Evolutionary conservation across 2,113 vertebrate species (phyloP).

Genomic region (Andinoacara biseriatus): DNA sequence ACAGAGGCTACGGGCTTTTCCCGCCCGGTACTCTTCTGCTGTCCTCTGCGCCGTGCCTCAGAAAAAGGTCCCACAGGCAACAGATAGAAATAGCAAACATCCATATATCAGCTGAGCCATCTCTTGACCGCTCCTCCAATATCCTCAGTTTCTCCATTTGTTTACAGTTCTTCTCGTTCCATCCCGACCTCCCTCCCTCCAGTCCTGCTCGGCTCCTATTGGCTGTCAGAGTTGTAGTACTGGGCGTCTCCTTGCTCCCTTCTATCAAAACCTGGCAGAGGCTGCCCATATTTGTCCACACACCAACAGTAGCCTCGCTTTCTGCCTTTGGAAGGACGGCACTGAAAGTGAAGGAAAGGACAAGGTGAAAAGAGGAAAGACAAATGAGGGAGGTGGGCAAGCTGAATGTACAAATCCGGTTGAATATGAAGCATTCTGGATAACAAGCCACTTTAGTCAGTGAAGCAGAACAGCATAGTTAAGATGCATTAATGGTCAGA

Average conservation of each 20-base stretch:
- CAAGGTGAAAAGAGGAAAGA: constrained; percentile 51
- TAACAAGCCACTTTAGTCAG: constrained; percentile 59
- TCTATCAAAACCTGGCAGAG: constrained; percentile 84
- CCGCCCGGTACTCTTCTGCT: constrained; percentile 46
- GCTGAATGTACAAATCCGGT: constrained; percentile 39
- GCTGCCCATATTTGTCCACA: constrained; percentile 94
- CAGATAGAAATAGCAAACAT: constrained; percentile 71
- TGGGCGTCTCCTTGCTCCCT: constrained; percentile 86
- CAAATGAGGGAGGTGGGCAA: not conserved
- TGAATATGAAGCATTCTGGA: constrained; percentile 57
- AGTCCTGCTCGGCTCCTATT: constrained; percentile 77
- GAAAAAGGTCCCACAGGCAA: constrained; percentile 68
- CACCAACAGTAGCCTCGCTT: constrained; percentile 97
- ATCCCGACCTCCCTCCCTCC: constrained; percentile 48
- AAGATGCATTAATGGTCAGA: constrained; percentile 73
- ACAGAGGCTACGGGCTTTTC: constrained; percentile 36
- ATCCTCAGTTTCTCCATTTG: constrained; percentile 64
- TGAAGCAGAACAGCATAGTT: constrained; percentile 65
- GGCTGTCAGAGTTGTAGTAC: constrained; percentile 87
- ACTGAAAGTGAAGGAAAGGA: constrained; percentile 79
- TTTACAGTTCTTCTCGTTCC: constrained; percentile 64
- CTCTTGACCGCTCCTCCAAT: constrained; percentile 70
- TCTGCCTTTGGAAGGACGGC: constrained; percentile 92
- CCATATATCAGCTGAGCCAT: constrained; percentile 64
- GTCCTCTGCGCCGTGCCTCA: constrained; percentile 50